Percentiles rank a stretch among this genome's conserved stretches.
These are phyloP conservation scores for Heteropelma amictum DNA, from an alignment of 2,888 invertebrate genomes.

Conservation along the genomic window DNA sequence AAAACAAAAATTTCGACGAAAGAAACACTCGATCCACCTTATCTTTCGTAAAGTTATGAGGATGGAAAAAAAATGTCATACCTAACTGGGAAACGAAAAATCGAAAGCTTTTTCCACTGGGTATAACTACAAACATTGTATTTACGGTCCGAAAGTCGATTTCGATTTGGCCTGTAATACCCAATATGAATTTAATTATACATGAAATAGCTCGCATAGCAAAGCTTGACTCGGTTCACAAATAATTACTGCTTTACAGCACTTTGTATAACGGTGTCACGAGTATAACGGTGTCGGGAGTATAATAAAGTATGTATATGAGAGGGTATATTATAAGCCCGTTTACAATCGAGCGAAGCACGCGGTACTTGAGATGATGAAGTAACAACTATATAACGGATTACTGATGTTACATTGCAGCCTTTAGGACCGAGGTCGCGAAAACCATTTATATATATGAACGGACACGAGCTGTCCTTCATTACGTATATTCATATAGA, in stretches of 20 bases:
- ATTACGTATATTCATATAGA: not conserved
- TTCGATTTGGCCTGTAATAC: too few relatives aligned
- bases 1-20: too few relatives aligned
- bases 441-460: conserved; percentile 24
- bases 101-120: too few relatives aligned
- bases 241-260: conserved; percentile 42
- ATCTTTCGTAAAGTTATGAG: too few relatives aligned
- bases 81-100: too few relatives aligned
- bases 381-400: conserved; percentile 51
- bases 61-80: too few relatives aligned
- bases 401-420: conserved; percentile 33
- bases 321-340: not conserved
- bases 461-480: not conserved
- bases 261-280: conserved; percentile 33
- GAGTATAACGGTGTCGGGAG: not conserved
- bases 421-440: conserved; percentile 42
- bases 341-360: conserved; percentile 46
- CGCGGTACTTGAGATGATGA: conserved; percentile 50
- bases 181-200: not conserved
- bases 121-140: too few relatives aligned
- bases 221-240: conserved; percentile 46
- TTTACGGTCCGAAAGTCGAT: too few relatives aligned
- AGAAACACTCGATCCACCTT: too few relatives aligned
- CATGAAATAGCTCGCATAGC: conserved; percentile 11
- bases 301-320: not conserved